A percentile compares a stretch with the other conserved stretches of the same genome.
Conservation (phyloP, 2,113 vertebrate genomes). For the Chloropsis hardwickii region DNA sequence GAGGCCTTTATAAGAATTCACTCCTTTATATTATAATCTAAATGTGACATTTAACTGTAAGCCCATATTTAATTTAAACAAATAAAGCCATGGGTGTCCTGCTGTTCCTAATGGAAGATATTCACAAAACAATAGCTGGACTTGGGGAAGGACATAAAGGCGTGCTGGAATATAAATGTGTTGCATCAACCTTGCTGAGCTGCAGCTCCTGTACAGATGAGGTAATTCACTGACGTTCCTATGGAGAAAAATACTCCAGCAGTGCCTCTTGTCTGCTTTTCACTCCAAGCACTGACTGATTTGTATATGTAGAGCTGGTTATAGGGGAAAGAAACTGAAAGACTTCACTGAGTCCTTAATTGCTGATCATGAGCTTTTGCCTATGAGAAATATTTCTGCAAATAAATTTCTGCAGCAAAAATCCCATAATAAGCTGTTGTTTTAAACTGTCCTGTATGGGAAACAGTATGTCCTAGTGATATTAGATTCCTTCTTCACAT, state of each 20-base stretch:
- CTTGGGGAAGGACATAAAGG: not conserved
- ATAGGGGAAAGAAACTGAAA: not conserved
- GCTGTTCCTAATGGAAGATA: not conserved
- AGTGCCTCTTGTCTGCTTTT: not conserved
- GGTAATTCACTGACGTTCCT: not conserved
- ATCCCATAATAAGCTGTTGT: not conserved
- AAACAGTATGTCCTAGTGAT: not conserved
- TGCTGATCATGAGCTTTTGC: not conserved
- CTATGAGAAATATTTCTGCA: not conserved
- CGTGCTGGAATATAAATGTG: not conserved
- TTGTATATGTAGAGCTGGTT: not conserved
- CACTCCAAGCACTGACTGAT: not conserved
- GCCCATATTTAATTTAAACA: not conserved
- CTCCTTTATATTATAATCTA: not conserved
- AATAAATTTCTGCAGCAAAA: not conserved
- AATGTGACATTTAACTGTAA: not conserved
- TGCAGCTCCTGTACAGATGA: not conserved
- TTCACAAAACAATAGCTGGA: not conserved
- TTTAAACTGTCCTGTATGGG: not conserved
- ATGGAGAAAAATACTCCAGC: not conserved
- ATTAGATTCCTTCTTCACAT: not conserved
- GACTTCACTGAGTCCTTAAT: not conserved
- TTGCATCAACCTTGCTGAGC: not conserved
- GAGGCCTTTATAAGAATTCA: not conserved
- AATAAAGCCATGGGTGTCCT: not conserved